phyloP scores from a whole-genome alignment of 2,113 vertebrate species.

The Blennius ocellaris region DNA sequence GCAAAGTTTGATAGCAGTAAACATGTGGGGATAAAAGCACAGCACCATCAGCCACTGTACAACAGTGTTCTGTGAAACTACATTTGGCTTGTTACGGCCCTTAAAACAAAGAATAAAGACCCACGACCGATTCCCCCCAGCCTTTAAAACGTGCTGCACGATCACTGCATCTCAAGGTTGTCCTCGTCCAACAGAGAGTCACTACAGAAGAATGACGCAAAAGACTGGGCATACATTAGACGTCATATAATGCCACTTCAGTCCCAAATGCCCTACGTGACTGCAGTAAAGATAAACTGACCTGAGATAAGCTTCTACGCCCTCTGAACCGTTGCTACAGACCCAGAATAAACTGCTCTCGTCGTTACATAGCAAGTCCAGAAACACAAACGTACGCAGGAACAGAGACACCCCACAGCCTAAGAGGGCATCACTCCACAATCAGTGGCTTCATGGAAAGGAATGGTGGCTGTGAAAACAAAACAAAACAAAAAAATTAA shows the following conservation, averaged over 20 bases:
- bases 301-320: slow-evolving; percentile 30
- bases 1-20: slow-evolving; percentile 53
- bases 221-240: slow-evolving; percentile 6
- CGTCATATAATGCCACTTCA: slow-evolving; percentile 31
- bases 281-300: slow-evolving; percentile 33
- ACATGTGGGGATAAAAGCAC: slow-evolving; percentile 50
- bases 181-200: background rate
- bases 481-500: background rate
- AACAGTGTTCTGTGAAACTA: slow-evolving; percentile 52
- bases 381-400: slow-evolving; percentile 1
- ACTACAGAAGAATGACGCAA: slow-evolving; percentile 11
- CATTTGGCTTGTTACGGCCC: slow-evolving; percentile 27
- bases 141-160: background rate
- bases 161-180: background rate
- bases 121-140: background rate
- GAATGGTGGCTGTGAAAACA: slow-evolving; percentile 59
- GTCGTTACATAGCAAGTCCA: slow-evolving; percentile 3
- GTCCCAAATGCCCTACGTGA: slow-evolving; percentile 20
- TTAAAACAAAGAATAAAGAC: background rate
- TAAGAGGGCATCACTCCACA: slow-evolving; percentile 30
- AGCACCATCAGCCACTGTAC: slow-evolving; percentile 50
- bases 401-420: slow-evolving; percentile 17
- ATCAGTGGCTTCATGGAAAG: slow-evolving; percentile 38
- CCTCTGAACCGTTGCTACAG: too few species aligned
- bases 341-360: background rate